Base-by-base conservation (phyloP, 1,140 invertebrate genomes). In the Saccostrea cuccullata region DNA sequence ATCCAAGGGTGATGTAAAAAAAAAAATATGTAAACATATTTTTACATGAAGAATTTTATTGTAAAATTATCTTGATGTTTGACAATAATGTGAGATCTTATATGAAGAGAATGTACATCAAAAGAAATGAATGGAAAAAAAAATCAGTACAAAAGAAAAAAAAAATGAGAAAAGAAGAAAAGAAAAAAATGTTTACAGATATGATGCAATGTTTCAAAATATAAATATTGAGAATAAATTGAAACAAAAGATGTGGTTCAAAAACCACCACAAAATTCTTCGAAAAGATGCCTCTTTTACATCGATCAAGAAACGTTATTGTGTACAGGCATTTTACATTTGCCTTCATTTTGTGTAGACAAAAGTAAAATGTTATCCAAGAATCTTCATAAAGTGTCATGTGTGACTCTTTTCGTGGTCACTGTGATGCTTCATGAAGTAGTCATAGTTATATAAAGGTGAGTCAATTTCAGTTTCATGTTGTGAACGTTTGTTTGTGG, bases 211-310 rank as follows among this genome's bases (percentile, higher is more conserved):
- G 82, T 56, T 83, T 47, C 55, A 40, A 87, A 84, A 83, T 77
- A n/a, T 67, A 87, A 84, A 83, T 77, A n/a, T 67, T 58, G 47
- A 87, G 83, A 87, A 84, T 87, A 84, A 87, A 87, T 58, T 70
- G 55, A 77, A 86, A 11, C 23, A 88, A 89, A 89, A 89, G 88
- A 89, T 89, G 84, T 89, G 88, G 85, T 58, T 86, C 30, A 20
- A 86, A 86, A 64, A 58, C 88, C 90, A 90, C 88, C 88, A 89
- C 87, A 60, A 86, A 77, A 15, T 86, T 88, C 85, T 87, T 55
- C 47, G 73, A 87, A 87, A 87, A 60, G 86, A 77, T 30, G 26
- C 70, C 15, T 77, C 9, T 40, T 15, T 77, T 77, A 77, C 70
- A 30, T 30, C 5, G 12, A 6, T 36, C 13, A 30, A 77, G 70